Conservation (phyloP, 2,113 vertebrate genomes). For the Dipodomys merriami region DNA sequence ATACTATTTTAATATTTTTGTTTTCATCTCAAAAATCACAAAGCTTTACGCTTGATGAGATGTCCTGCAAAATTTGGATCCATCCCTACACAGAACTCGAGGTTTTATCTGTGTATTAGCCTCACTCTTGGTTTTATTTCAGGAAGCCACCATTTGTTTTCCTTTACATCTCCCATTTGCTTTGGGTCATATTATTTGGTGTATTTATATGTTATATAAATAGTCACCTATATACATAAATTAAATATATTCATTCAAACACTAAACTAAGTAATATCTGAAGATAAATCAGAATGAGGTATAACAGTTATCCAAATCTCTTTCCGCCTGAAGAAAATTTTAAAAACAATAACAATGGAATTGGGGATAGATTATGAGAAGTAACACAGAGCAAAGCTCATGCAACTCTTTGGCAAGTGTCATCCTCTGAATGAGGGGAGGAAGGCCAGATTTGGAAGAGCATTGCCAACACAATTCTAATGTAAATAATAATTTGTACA, state of each 20-base stretch:
- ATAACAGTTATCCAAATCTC: background rate
- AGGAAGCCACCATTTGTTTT: background rate
- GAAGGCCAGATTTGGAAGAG: background rate
- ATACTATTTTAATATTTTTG: background rate
- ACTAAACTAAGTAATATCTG: background rate
- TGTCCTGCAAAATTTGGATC: background rate
- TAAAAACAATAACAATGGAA: background rate
- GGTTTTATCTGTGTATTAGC: background rate
- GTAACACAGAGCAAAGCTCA: background rate
- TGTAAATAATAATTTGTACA: constrained; percentile 45
- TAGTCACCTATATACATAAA: background rate
- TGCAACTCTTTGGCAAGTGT: background rate
- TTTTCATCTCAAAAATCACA: background rate
- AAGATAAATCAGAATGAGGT: background rate
- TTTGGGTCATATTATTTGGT: background rate
- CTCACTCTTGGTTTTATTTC: background rate
- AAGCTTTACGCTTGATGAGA: background rate
- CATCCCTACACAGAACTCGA: background rate
- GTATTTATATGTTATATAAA: background rate
- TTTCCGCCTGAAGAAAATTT: background rate
- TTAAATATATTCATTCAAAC: background rate
- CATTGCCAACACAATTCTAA: background rate
- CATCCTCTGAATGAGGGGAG: background rate
- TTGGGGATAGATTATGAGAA: background rate
- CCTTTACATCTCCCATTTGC: background rate